Evolutionary conservation across 2,888 invertebrate species (phyloP).

Genomic region (Coleophora flavipennella): DNA sequence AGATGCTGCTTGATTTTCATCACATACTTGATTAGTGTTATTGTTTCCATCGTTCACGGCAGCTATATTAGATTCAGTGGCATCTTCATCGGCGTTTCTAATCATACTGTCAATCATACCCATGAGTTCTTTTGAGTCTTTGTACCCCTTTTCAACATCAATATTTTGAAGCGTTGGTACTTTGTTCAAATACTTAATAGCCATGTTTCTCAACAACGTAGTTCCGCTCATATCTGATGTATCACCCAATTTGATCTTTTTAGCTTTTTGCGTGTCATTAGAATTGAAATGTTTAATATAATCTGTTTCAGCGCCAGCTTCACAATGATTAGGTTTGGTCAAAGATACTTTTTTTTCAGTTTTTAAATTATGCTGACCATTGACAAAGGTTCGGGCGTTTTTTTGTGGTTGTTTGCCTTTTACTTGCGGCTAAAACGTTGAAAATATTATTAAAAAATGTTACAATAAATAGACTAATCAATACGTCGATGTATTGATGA

Average conservation of each 20-base stretch:
- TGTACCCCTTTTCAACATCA: slow-evolving; percentile 4
- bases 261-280: slow-evolving; percentile 1
- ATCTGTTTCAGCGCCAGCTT: neutral
- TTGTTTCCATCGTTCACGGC: neutral
- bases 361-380: slow-evolving; percentile 27
- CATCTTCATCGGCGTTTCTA: neutral
- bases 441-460: no score
- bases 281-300: neutral
- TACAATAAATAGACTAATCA: no score
- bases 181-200: neutral
- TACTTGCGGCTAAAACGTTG: neutral
- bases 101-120: slow-evolving; percentile 4
- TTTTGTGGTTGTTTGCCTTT: slow-evolving; percentile 7
- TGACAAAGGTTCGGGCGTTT: slow-evolving; percentile 32
- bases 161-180: slow-evolving; percentile 4
- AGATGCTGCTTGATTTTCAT: no score
- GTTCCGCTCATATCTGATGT: slow-evolving; percentile 1
- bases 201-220: slow-evolving; percentile 2
- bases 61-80: neutral
- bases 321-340: neutral
- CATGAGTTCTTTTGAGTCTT: neutral
- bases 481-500: no score
- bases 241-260: neutral
- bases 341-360: slow-evolving; percentile 20
- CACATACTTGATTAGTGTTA: no score